Percentiles rank a stretch among this genome's conserved stretches.
These are phyloP conservation scores for Cephus nigrinus DNA, from an alignment of 2,888 invertebrate species.

Conservation along the genomic window DNA sequence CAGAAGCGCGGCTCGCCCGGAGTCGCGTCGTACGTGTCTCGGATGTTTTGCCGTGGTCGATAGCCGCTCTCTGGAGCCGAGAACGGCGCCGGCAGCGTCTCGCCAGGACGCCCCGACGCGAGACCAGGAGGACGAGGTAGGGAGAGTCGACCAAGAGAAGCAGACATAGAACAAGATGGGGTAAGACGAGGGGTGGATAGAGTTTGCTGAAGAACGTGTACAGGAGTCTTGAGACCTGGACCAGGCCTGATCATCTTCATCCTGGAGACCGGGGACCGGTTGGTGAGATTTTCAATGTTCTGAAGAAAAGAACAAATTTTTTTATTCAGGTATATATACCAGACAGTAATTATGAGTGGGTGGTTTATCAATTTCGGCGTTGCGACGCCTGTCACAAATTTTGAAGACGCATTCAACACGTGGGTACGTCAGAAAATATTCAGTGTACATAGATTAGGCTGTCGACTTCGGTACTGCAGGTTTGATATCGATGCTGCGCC, in stretches of 20 bases:
- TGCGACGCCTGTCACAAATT: not conserved
- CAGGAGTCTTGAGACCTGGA: no score
- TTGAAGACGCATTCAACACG: not conserved
- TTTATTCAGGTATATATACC: not conserved
- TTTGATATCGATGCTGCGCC: no score
- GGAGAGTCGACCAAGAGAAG: not conserved
- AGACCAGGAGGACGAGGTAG: not conserved
- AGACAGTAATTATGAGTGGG: not conserved
- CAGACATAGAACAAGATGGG: not conserved
- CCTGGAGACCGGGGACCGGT: not conserved
- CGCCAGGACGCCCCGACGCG: not conserved
- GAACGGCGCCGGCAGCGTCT: slow-evolving; percentile 6
- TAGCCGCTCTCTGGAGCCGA: not conserved
- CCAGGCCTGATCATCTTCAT: no score
- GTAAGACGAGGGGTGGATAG: no score
- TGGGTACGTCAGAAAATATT: not conserved
- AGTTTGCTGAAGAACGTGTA: no score
- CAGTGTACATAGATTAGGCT: no score
- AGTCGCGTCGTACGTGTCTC: slow-evolving; percentile 7
- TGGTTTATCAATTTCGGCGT: not conserved
- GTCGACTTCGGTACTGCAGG: no score
- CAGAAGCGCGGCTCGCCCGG: slow-evolving; percentile 6
- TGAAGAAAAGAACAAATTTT: not conserved
- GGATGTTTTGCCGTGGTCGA: slow-evolving; percentile 10
- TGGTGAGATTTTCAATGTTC: not conserved